phyloP scores from a whole-genome alignment of 64 coral and sea anemone genomes.

The Pocillopora verrucosa region DNA sequence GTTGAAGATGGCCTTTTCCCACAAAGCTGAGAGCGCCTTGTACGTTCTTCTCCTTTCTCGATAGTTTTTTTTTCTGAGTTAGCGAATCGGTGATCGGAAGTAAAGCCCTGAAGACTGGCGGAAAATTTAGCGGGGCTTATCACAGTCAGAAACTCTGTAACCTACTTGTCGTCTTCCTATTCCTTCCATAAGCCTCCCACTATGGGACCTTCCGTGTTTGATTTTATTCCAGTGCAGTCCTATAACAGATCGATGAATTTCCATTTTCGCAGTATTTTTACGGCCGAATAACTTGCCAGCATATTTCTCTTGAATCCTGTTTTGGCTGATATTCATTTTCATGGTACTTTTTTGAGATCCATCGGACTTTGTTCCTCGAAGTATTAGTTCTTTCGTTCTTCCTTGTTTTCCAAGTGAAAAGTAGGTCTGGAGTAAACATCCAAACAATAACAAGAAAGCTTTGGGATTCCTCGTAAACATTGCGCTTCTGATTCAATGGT shows the following conservation, averaged over 20 bases:
- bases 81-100: no score
- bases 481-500: not conserved
- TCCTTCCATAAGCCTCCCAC: not conserved
- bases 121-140: not conserved
- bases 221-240: not conserved
- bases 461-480: conserved; percentile 7
- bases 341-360: not conserved
- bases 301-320: not conserved
- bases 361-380: not conserved
- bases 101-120: no score
- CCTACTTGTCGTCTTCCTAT: conserved; percentile 20
- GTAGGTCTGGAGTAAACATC: conserved; percentile 14
- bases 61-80: no score
- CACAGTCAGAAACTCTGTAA: not conserved
- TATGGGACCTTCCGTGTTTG: not conserved
- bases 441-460: conserved; percentile 31
- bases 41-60: no score
- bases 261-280: not conserved
- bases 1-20: no score
- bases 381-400: not conserved
- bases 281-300: not conserved
- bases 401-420: not conserved
- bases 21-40: no score
- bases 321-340: not conserved
- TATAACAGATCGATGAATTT: not conserved